A percentile compares a stretch with the other conserved stretches of the same genome.
These are phyloP conservation scores for Poicephalus gulielmi DNA, from an alignment of 2,113 vertebrate species.

Conservation along the genomic window DNA sequence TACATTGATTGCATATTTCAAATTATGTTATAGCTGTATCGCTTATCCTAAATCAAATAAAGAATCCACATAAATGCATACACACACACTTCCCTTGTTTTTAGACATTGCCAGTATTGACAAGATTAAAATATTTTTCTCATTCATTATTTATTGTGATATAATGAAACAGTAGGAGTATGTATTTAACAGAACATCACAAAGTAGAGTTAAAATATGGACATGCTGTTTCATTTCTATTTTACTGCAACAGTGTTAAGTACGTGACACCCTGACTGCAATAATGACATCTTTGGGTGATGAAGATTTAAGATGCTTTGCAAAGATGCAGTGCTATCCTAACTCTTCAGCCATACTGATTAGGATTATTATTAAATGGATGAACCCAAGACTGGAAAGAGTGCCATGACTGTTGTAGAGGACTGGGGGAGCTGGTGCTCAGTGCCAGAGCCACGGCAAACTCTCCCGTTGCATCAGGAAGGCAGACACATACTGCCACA, in stretches of 20 bases:
- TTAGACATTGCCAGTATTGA: slow-evolving; percentile 44
- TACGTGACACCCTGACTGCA: slow-evolving; percentile 35
- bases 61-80: slow-evolving; percentile 47
- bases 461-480: too few species aligned
- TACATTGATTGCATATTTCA: slow-evolving; percentile 76
- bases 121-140: slow-evolving; percentile 64
- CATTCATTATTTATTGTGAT: slow-evolving; percentile 46
- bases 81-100: slow-evolving; percentile 16
- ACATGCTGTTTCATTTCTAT: slow-evolving; percentile 31
- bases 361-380: slow-evolving; percentile 33
- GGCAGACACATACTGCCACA: background rate
- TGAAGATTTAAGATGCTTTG: slow-evolving; percentile 67
- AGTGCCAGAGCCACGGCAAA: background rate
- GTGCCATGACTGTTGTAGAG: background rate
- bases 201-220: slow-evolving; percentile 36
- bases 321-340: slow-evolving; percentile 61
- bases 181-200: slow-evolving; percentile 42
- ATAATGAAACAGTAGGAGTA: background rate
- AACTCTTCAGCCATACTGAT: slow-evolving; percentile 33
- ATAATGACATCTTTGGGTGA: slow-evolving; percentile 65
- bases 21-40: slow-evolving; percentile 72
- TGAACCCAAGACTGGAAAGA: background rate
- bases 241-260: slow-evolving; percentile 55
- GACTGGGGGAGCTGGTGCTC: background rate
- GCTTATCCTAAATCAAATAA: slow-evolving; percentile 73